A percentile compares a stretch with the other conserved stretches of the same genome.
Evolutionary conservation across 2,113 vertebrate species (phyloP).

Genomic region (Pica pica): DNA sequence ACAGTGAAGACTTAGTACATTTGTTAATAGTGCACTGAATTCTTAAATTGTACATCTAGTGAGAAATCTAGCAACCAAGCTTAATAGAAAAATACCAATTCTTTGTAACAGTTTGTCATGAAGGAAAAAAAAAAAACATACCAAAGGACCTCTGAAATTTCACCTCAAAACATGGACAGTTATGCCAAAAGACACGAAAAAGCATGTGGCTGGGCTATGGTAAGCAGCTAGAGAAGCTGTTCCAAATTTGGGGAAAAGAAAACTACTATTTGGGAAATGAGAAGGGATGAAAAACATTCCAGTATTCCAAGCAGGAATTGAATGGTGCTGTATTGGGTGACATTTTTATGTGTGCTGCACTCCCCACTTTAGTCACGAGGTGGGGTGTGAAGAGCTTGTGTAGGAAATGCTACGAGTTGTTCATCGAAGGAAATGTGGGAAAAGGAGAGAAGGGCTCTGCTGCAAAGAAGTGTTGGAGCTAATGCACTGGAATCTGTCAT

Average conservation of each 20-base stretch:
- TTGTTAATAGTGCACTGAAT: not conserved
- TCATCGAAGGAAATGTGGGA: not conserved
- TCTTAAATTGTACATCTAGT: not conserved
- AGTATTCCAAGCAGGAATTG: not conserved
- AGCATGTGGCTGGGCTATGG: fast-evolving
- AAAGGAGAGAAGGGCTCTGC: not conserved
- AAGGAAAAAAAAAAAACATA: not conserved
- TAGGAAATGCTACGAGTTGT: not conserved
- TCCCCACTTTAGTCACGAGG: slow-evolving; percentile 16
- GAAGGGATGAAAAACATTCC: not conserved
- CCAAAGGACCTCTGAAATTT: not conserved
- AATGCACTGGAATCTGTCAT: not conserved
- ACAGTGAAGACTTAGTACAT: not conserved
- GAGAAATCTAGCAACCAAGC: not conserved
- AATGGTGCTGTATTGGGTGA: not conserved
- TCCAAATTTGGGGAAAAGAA: not conserved
- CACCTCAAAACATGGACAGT: not conserved
- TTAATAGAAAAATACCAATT: not conserved
- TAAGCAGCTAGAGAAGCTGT: not conserved
- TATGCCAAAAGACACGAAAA: not conserved
- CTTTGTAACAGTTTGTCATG: not conserved
- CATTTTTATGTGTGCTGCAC: not conserved
- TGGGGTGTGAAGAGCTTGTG: slow-evolving; percentile 17
- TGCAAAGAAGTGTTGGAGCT: not conserved
- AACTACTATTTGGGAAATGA: not conserved